phyloP scores from a whole-genome alignment of 2,113 vertebrate genomes.

The Bostrychus sinensis region DNA sequence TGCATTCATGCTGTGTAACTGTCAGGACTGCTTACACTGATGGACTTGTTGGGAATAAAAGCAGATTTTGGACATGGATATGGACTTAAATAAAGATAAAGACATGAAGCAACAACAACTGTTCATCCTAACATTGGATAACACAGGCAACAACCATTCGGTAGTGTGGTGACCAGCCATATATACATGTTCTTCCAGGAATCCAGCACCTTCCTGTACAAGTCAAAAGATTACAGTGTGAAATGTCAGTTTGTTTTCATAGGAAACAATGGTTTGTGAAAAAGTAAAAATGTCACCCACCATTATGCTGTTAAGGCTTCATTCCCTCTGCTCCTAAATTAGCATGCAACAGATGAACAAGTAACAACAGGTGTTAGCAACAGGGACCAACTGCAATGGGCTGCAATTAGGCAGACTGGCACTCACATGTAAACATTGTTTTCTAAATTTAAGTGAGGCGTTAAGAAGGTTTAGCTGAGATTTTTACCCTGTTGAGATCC shows the following conservation, averaged over 20 bases:
- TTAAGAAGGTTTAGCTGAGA: conserved; percentile 3
- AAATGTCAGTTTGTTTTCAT: background rate
- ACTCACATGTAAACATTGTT: background rate
- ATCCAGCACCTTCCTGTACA: conserved; percentile 59
- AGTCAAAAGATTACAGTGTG: conserved; percentile 2
- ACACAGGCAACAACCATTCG: conserved; percentile 45
- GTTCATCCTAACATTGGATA: conserved; percentile 44
- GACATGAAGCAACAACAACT: conserved; percentile 35
- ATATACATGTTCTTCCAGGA: conserved; percentile 71
- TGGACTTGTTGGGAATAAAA: conserved; percentile 27
- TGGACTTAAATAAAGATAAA: conserved; percentile 48
- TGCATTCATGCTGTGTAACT: conserved; percentile 29
- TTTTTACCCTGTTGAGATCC: background rate
- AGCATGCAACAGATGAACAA: conserved; percentile 58
- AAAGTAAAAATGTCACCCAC: conserved; percentile 54
- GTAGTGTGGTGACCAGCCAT: conserved; percentile 54
- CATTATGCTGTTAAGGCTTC: conserved; percentile 57
- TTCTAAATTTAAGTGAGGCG: background rate
- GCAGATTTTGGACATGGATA: conserved; percentile 57
- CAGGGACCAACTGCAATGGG: conserved; percentile 14
- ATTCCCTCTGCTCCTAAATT: conserved; percentile 69
- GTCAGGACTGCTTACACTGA: conserved; percentile 10
- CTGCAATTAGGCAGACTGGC: background rate
- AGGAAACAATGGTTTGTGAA: conserved; percentile 32
- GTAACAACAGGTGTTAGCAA: conserved; percentile 61